Evolutionary conservation across 2,113 vertebrate species (phyloP).

Genomic region (Podarcis muralis): DNA sequence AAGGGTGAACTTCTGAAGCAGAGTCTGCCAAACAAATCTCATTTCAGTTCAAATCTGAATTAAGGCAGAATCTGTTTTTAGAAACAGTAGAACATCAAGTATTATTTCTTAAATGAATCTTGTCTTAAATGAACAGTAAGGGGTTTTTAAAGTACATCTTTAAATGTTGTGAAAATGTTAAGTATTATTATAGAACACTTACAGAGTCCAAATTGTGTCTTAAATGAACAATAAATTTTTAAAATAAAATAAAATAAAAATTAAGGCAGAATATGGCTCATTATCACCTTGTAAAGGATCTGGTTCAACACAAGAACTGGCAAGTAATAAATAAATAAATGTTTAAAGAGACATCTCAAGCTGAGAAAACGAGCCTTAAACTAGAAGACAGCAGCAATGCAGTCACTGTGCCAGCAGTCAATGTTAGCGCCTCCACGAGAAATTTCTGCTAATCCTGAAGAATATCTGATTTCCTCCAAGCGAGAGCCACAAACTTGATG

Average conservation of each 20-base stretch:
- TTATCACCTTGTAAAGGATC: not conserved
- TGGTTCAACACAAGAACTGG: not conserved
- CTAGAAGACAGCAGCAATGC: conserved; percentile 27
- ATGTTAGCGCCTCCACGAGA: conserved; percentile 31
- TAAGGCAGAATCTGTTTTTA: too few relatives aligned
- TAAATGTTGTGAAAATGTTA: too few relatives aligned
- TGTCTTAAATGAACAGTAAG: too few relatives aligned
- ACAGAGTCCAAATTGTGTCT: too few relatives aligned
- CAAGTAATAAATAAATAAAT: conserved; percentile 7
- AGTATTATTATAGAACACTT: too few relatives aligned
- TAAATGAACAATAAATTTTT: not conserved
- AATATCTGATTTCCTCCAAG: conserved; percentile 49
- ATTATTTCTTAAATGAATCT: too few relatives aligned
- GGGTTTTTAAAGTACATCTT: too few relatives aligned
- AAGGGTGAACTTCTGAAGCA: not conserved
- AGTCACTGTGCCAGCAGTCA: not conserved
- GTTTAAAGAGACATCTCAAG: not conserved
- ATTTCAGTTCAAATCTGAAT: not conserved
- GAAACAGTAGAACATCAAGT: too few relatives aligned
- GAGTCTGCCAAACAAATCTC: not conserved
- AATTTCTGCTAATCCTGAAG: conserved; percentile 49
- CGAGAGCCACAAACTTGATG: conserved; percentile 23
- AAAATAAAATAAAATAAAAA: not conserved
- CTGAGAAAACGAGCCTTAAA: conserved; percentile 26
- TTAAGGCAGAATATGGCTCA: not conserved